Conservation (phyloP, 2,113 vertebrate species). For the Ahaetulla prasina region DNA sequence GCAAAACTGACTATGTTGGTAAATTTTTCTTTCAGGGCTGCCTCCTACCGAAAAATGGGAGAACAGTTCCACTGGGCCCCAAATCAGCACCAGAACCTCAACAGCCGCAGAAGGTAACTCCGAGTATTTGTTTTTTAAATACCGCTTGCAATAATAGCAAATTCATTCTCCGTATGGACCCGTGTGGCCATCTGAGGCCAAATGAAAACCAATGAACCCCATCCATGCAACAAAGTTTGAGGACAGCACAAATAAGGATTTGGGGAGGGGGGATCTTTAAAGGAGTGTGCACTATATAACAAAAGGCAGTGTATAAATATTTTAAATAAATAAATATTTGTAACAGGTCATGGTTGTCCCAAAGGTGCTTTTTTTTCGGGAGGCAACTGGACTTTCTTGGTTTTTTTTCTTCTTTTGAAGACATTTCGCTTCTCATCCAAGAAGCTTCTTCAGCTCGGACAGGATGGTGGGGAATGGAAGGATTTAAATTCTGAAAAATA, state of each 20-base stretch:
- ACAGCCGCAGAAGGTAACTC: background rate
- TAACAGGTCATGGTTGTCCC: no score
- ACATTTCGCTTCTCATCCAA: no score
- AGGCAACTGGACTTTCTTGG: no score
- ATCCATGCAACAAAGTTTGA: background rate
- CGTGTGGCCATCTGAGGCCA: background rate
- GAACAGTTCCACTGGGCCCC: background rate
- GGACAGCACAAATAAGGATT: no score
- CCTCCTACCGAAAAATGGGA: background rate
- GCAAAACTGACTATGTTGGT: background rate
- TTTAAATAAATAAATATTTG: no score
- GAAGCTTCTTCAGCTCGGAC: no score
- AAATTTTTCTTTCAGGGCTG: background rate
- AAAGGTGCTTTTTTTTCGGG: no score
- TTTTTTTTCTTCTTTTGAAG: no score
- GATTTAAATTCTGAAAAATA: no score
- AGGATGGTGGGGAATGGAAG: no score
- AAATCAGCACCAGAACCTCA: background rate
- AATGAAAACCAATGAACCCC: background rate
- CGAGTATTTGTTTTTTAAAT: background rate
- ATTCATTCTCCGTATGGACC: background rate
- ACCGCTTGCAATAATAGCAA: background rate
- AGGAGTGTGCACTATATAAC: background rate
- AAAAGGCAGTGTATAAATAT: no score
- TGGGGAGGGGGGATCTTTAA: no score